Base-by-base conservation (phyloP, 2,113 vertebrate species). In the Pardalotus punctatus region DNA sequence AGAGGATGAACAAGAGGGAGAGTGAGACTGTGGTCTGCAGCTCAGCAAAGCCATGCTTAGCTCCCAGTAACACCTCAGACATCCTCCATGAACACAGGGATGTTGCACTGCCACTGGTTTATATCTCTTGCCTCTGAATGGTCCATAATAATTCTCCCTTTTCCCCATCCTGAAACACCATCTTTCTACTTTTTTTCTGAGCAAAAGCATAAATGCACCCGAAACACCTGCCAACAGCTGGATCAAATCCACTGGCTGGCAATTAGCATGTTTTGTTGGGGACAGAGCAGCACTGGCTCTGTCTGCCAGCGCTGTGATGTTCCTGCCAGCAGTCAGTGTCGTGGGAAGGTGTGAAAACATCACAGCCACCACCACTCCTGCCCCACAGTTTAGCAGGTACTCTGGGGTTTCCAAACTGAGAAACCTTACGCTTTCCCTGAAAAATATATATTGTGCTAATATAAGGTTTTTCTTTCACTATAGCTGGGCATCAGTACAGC, bases 211-310 rank as follows among this genome's bases (percentile, higher is more conserved):
- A 80, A 94, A 86, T 28, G 62, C 66, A 57, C 36, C 33, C n/a
- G 0, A 42, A 43, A 90, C 79, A 80, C 31, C 74, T 81, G 81
- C 73, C 91, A 87, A 50, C 69, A 81, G 50, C 84, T 79, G 73
- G 69, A 85, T 82, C 81, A 57, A 82, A 54, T 53, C 64, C 7
- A 0, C 67, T 48, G 50, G n/a, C 78, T 85, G 58, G 42, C 78
- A 94, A 69, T 90, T 85, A 77, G 45, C 29, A 16, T 11, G 57
- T 93, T 86, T 91, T 87, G 40, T 3, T 84, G 78, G 76, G 73
- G 50, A 81, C 53, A 42, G 58, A 24, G 70, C 40, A 35, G 65
- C 1, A 10, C 47, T 81, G 66, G 61, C 61, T 86, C 51, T 60
- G 43, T 10, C 51, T 81, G 73, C 73, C 21, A 19, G 48, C 0